These are phyloP conservation scores for Gibbula magus DNA, from an alignment of 2,888 invertebrate species.

Conservation along the genomic window DNA sequence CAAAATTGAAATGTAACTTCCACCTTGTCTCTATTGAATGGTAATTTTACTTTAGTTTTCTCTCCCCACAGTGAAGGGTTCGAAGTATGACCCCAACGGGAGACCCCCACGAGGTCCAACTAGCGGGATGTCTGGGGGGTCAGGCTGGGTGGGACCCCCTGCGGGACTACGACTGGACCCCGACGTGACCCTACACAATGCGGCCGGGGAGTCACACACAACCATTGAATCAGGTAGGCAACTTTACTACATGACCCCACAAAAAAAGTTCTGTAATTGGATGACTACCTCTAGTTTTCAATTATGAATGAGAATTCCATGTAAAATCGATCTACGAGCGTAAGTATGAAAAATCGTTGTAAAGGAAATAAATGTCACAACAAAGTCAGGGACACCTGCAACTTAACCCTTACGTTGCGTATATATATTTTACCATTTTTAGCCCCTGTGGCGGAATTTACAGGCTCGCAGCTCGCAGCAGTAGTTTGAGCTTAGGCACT, in stretches of 20 bases:
- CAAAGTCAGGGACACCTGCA: no score
- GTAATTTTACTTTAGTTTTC: not conserved
- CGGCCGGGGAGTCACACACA: not conserved
- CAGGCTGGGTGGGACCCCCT: slow-evolving; percentile 61
- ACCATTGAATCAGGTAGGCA: not conserved
- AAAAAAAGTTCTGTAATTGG: not conserved
- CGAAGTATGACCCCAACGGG: slow-evolving; percentile 53
- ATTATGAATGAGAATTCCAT: not conserved
- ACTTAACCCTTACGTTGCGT: no score
- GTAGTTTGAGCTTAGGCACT: no score
- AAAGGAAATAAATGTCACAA: no score
- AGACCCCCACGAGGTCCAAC: slow-evolving; percentile 50
- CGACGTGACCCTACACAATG: slow-evolving; percentile 31
- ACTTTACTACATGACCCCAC: not conserved
- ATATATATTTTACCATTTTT: no score
- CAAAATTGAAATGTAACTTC: no score
- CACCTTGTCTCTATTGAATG: not conserved
- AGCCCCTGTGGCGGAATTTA: no score
- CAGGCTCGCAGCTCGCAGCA: no score
- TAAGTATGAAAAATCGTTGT: no score
- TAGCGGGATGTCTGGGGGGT: slow-evolving; percentile 34
- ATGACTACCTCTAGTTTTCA: not conserved
- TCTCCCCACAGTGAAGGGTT: slow-evolving; percentile 56
- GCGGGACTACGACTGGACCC: slow-evolving; percentile 53
- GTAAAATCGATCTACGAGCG: not conserved